Conservation (phyloP, 2,888 invertebrate genomes). For the Melikaiella ostensackeni region DNA sequence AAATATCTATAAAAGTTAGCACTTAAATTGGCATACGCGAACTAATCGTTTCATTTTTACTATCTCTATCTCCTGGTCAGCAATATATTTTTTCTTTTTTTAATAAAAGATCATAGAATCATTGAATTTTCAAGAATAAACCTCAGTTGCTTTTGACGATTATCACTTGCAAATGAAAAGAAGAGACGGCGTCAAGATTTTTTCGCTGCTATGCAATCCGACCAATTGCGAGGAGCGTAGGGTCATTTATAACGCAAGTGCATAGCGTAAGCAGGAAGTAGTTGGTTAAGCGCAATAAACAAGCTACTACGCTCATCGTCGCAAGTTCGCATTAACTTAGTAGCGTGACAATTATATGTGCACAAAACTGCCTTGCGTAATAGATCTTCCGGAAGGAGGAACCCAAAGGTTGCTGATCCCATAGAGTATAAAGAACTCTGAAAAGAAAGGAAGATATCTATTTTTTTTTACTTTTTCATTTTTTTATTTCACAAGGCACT, state of each 20-base stretch:
- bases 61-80: no score
- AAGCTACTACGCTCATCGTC: constrained; percentile 55
- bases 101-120: background rate
- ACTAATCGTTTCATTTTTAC: no score
- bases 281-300: constrained; percentile 73
- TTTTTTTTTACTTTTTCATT: background rate
- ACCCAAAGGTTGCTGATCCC: constrained; percentile 24
- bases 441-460: background rate
- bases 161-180: background rate
- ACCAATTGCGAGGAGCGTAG: constrained; percentile 39
- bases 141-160: background rate
- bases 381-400: constrained; percentile 26
- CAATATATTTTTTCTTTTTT: background rate
- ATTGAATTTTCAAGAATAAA: background rate
- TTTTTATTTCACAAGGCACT: background rate
- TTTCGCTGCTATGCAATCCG: constrained; percentile 36
- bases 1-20: no score
- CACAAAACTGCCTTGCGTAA: constrained; percentile 43
- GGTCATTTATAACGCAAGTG: constrained; percentile 53
- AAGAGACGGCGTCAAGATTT: constrained; percentile 5
- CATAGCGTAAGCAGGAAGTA: constrained; percentile 70
- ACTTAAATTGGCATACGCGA: no score
- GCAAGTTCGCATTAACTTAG: constrained; percentile 51
- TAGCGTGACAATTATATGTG: constrained; percentile 50
- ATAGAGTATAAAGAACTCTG: background rate